Conservation (phyloP, 2,113 vertebrate species). For the Dromiciops gliroides region DNA sequence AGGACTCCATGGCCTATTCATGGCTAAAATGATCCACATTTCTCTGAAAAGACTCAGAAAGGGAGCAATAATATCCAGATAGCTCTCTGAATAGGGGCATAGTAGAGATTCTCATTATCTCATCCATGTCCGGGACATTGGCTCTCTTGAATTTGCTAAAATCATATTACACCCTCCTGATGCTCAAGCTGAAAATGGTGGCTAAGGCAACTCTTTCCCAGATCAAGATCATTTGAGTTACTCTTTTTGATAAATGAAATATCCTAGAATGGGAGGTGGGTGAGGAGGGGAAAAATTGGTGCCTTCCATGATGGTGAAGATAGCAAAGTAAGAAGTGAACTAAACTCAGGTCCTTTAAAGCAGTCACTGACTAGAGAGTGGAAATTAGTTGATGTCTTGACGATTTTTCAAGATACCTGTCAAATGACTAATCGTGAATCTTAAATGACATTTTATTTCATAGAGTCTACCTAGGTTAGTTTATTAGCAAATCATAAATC, state of each 20-base stretch:
- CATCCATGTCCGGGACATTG: too few species aligned
- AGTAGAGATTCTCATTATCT: neutral
- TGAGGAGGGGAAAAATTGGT: neutral
- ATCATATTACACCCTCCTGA: neutral
- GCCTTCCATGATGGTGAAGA: neutral
- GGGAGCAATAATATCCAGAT: neutral
- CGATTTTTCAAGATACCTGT: neutral
- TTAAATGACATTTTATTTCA: neutral
- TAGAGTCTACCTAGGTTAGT: neutral
- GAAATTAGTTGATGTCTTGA: constrained; percentile 24
- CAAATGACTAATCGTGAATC: constrained; percentile 4
- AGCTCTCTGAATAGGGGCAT: neutral
- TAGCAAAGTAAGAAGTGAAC: neutral
- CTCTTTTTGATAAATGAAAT: constrained; percentile 25
- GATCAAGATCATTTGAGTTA: constrained; percentile 32
- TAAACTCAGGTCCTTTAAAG: constrained; percentile 34
- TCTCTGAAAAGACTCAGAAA: constrained; percentile 29
- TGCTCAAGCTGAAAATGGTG: constrained; percentile 24
- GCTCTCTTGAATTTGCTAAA: neutral
- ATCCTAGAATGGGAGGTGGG: constrained; percentile 9
- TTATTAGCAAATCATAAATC: neutral
- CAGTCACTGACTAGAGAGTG: constrained; percentile 8
- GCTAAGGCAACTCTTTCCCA: constrained; percentile 5
- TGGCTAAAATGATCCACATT: neutral
- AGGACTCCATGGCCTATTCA: constrained; percentile 1